Percentiles rank a stretch among this genome's conserved stretches.
Conservation (phyloP, 2,797 vertebrate species). For the Alfaro cultratus region DNA sequence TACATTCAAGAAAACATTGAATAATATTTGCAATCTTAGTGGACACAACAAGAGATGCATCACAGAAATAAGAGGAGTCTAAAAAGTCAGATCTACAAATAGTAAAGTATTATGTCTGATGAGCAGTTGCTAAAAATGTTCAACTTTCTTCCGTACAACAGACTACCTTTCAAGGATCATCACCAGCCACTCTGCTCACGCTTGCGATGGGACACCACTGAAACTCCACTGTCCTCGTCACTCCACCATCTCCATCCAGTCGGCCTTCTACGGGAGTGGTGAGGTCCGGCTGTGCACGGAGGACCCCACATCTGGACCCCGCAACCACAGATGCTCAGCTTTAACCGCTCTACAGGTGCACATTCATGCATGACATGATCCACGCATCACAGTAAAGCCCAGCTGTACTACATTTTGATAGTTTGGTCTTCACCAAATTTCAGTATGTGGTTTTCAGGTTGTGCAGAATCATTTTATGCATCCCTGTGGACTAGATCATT, state of each 20-base stretch:
- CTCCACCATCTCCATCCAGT: conserved; percentile 92
- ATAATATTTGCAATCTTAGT: background rate
- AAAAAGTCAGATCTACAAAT: background rate
- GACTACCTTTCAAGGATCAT: conserved; percentile 95
- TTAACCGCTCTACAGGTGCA: conserved; percentile 92
- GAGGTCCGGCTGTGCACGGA: conserved; percentile 70
- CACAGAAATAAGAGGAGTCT: background rate
- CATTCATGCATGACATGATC: conserved; percentile 8
- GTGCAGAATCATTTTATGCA: background rate
- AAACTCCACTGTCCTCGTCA: conserved; percentile 92
- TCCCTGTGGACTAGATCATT: background rate
- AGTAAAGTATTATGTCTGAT: background rate
- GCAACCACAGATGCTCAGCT: conserved; percentile 83
- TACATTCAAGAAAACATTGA: background rate
- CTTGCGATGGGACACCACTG: conserved; percentile 90
- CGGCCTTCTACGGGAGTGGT: conserved; percentile 88
- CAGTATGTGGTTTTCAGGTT: background rate
- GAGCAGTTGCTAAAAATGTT: background rate
- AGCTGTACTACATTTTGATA: background rate
- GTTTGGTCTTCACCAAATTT: background rate
- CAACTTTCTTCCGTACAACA: conserved; percentile 50
- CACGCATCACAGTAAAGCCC: background rate
- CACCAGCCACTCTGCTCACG: conserved; percentile 90
- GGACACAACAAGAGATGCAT: background rate
- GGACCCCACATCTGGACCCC: conserved; percentile 31